Base-by-base conservation (phyloP, 1,140 invertebrate species). In the Leptinotarsa lineolata region DNA sequence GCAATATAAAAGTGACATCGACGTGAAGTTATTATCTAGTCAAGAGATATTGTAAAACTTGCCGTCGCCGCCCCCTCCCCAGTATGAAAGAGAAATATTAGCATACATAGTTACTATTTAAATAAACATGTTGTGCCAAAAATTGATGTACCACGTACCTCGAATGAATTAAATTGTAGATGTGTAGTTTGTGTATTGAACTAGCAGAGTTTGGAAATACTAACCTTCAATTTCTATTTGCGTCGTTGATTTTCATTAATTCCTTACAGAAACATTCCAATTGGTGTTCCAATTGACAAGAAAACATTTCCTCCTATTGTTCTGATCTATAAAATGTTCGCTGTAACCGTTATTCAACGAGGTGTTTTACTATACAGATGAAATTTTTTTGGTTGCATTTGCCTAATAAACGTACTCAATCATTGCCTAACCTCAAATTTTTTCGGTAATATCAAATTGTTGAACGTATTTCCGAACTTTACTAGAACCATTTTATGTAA, bases 51-150 rank as follows among this genome's bases (percentile, higher is more conserved):
- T 73, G 72, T 24, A 8, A 15, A 54, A 54, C 48, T 66, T 66
- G 64, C 48, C 64, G 64, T 39, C 64, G 11, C 39, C 22, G 39
- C 64, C 64, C 69, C 39, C 30, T 77, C 63, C 68, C 54, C 16
- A 81, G 81, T 80, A 80, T 81, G 81, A 77, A 80, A 71, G 76
- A 82, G 80, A 79, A 81, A 81, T 80, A 80, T 82, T 80, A 81
- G 77, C 66, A 76, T 74, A 65, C 22, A 65, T 30, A 65, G 61
- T 22, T 6, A 65, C 48, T 54, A 54, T 54, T 54, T 54, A 54
- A 15, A 54, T 54, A 54, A 54, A 54, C 48, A 54, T 66, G 22
- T 66, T 18, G 64, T 66, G 64, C 64, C 64, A 66, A 66, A 66
- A 16, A 66, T 66, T 66, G 64, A 66, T 66, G 64, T 66, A 66